Evolutionary conservation across 2,888 invertebrate species (phyloP), one percentile per base, ranked within the genome.

Genomic region (Rotaria macrura): DNA sequence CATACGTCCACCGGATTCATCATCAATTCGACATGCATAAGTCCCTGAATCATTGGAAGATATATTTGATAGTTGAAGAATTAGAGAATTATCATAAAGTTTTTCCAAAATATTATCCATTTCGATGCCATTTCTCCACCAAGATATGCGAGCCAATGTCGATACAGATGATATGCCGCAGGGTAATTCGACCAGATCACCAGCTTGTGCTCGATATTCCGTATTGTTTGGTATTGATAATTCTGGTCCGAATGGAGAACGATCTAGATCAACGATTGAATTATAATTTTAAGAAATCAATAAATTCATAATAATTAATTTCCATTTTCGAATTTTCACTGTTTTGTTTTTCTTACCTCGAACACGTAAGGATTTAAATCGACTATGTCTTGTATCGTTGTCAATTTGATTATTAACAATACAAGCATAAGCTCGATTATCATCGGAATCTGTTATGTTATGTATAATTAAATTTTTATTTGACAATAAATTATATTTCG

Each of bases 381-480:
- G 43, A 79, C 79, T 79, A 25, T 43, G 25, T 25, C 79, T 40
- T 25, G 7, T 43, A 10, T 79, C 79, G n/a, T 79, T 79, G n/a
- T 40, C 43, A 2, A 79, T 79, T 43, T 43, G 43, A 79, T 79
- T 79, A n/a, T 43, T 10, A 12, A 43, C 79, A 43, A 79, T 43
- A 79, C 79, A 79, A 1, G 79, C 79, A 43, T 79, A 79, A n/a
- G 43, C 34, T 79, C 40, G 43, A 79, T 79, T 79, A 43, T 79
- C 79, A 23, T 43, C 79, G n/a, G 65, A 34, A 43, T 43, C n/a
- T 43, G 79, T 43, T 43, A 79, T 79, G 43, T 79, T 79, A 43
- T 79, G 79, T 43, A 79, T 79, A 79, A 79, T 79, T 43, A 79
- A 25, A 79, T 79, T 79, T 25, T 79, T 40, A 79, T 79, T 79